Percentiles rank a stretch among this genome's conserved stretches.
These are phyloP conservation scores for Lepidocyrtoides sp. DNA, from an alignment of 2,888 invertebrate genomes.

Conservation along the genomic window DNA sequence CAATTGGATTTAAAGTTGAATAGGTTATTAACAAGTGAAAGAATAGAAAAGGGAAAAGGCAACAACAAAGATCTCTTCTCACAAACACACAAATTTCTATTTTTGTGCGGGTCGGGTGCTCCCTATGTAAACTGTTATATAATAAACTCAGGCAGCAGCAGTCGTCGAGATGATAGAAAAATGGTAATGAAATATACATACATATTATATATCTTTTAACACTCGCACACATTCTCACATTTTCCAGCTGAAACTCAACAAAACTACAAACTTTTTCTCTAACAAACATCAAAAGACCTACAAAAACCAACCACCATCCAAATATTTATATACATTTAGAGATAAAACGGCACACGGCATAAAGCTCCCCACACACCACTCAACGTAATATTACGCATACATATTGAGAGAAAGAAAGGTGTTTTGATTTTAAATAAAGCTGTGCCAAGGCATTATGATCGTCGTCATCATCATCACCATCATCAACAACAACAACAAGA, in stretches of 20 bases:
- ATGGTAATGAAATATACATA: slow-evolving; percentile 57
- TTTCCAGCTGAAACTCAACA: neutral
- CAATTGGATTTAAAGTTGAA: slow-evolving; percentile 46
- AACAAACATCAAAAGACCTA: slow-evolving; percentile 5
- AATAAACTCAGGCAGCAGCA: neutral
- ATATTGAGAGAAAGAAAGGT: slow-evolving; percentile 10
- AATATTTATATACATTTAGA: neutral
- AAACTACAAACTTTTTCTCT: neutral
- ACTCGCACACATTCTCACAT: neutral
- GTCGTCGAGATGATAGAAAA: slow-evolving; percentile 30
- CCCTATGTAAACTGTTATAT: neutral
- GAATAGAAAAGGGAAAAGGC: slow-evolving; percentile 31
- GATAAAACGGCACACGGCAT: neutral
- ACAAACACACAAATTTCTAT: neutral
- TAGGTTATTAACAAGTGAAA: slow-evolving; percentile 25
- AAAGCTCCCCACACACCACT: neutral
- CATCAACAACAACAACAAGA: neutral
- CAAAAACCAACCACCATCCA: neutral
- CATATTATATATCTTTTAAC: slow-evolving; percentile 13
- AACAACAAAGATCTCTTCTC: slow-evolving; percentile 10
- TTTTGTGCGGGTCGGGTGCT: neutral
- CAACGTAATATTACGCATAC: neutral
- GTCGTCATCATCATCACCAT: neutral
- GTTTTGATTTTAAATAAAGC: slow-evolving; percentile 45
- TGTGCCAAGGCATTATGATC: slow-evolving; percentile 36